These are phyloP conservation scores for Papilio gigon DNA, from an alignment of 2,888 invertebrate species.

Conservation along the genomic window DNA sequence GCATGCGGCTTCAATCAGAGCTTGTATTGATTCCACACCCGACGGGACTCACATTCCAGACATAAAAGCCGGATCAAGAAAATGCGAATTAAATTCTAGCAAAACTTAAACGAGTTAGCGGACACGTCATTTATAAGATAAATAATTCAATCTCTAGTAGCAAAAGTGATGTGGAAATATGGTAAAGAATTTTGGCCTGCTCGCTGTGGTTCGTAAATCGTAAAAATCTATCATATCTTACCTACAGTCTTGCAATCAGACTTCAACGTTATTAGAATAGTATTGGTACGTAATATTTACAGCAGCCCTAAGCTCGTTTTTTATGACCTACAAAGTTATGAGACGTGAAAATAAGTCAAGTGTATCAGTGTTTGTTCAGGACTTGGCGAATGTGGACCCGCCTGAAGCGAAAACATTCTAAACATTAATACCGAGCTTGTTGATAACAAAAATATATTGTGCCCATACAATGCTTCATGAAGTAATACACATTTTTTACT, in stretches of 20 bases:
- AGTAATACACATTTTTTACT: neutral
- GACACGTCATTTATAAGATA: too few species aligned
- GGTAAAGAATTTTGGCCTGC: too few species aligned
- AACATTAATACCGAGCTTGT: constrained; percentile 10
- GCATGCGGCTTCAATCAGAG: neutral
- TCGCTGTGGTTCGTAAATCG: too few species aligned
- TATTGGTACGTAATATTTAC: neutral
- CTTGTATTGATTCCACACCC: neutral
- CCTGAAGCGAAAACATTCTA: neutral
- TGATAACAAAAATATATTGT: constrained; percentile 10
- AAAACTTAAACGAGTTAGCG: too few species aligned
- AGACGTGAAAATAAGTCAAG: constrained; percentile 18
- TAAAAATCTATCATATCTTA: too few species aligned
- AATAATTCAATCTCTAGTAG: too few species aligned
- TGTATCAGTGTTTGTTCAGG: constrained; percentile 25
- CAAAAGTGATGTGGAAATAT: too few species aligned
- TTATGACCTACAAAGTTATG: constrained; percentile 10
- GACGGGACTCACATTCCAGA: neutral
- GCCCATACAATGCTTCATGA: too few species aligned
- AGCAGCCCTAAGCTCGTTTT: neutral
- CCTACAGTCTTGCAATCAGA: too few species aligned
- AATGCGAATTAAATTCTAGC: too few species aligned
- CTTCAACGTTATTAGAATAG: neutral
- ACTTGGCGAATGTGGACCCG: constrained; percentile 1
- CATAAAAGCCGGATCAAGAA: too few species aligned